Evolutionary conservation across 1,140 invertebrate species (phyloP).

Genomic region (Euglossa dilemma): DNA sequence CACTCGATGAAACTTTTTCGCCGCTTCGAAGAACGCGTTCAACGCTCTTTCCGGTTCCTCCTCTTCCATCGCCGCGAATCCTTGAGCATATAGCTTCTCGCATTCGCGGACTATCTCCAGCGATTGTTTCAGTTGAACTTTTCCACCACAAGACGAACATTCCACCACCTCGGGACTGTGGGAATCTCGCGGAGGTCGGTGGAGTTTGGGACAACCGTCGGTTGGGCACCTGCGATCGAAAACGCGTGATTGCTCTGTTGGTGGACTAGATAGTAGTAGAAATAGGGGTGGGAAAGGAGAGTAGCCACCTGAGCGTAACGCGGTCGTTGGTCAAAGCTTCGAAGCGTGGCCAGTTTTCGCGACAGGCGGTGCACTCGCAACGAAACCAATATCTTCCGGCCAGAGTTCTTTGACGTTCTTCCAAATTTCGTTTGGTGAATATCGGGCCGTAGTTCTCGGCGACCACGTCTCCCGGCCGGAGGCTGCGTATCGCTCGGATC

Average conservation of each 20-base stretch:
- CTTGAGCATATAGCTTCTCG: conserved; percentile 81
- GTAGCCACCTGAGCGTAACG: conserved; percentile 63
- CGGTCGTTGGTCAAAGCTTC: conserved; percentile 83
- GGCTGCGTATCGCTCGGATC: conserved; percentile 85
- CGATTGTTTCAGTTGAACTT: conserved; percentile 81
- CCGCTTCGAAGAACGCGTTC: conserved; percentile 79
- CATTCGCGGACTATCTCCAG: conserved; percentile 81
- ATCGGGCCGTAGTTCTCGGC: conserved; percentile 94
- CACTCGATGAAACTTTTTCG: conserved; percentile 79
- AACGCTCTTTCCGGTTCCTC: conserved; percentile 81
- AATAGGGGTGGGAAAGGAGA: neutral
- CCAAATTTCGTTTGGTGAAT: conserved; percentile 86
- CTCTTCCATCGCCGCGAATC: conserved; percentile 80
- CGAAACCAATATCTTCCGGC: conserved; percentile 90
- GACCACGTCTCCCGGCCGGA: conserved; percentile 86
- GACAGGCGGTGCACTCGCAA: conserved; percentile 89
- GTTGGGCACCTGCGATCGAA: conserved; percentile 83
- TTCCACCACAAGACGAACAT: conserved; percentile 83
- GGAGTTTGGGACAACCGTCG: conserved; percentile 81
- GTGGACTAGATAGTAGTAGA: neutral
- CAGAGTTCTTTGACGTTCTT: conserved; percentile 86
- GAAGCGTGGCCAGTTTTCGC: conserved; percentile 89
- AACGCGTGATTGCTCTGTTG: neutral
- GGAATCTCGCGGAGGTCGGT: conserved; percentile 76
- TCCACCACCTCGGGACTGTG: conserved; percentile 73